Base-by-base conservation (phyloP, 2,113 vertebrate species). In the Empidonax alnorum region DNA sequence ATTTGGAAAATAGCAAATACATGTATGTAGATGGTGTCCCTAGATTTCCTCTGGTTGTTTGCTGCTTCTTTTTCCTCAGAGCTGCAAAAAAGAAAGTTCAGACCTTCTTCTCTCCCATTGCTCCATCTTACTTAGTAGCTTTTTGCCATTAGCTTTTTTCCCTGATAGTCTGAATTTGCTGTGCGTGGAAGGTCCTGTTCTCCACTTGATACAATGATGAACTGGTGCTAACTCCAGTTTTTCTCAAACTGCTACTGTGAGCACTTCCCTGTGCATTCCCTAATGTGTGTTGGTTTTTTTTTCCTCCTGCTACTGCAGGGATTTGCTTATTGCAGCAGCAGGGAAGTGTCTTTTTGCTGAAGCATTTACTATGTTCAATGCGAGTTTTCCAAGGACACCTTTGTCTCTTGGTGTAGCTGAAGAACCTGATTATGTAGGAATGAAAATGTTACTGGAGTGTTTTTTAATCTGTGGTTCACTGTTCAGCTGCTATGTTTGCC, bases 311-410 rank as follows among this genome's bases (percentile, higher is more conserved):
- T 90, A 3, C 87, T 92, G 82, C 82, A 55, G 78, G 46, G 31
- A 24, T 77, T 89, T 90, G 30, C 72, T 92, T 90, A 19, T 81
- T 87, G 84, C 65, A 89, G 88, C 68, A 81, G 80, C 69, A 89
- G 66, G 82, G 61, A 71, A 53, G 16, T 37, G 23, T 67, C 14
- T 84, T 90, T 93, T 72, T 92, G 61, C 88, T 93, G 66, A 89
- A 95, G 73, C 81, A n/a, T 81, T 92, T 89, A 6, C 52, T 82
- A 2, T 84, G 52, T 78, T 63, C 83, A 58, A 31, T 41, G 2
- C 10, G 49, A 75, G 83, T 78, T 77, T 96, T 65, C 65, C 68
- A 78, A 94, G 73, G 88, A 90, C 67, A 65, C 52, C 31, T 92
- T 94, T 75, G 44, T 88, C 55, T 47, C 47, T 84, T 86, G 61